Evolutionary conservation across 2,888 invertebrate species (phyloP).

Genomic region (Cylindroiulus punctatus): DNA sequence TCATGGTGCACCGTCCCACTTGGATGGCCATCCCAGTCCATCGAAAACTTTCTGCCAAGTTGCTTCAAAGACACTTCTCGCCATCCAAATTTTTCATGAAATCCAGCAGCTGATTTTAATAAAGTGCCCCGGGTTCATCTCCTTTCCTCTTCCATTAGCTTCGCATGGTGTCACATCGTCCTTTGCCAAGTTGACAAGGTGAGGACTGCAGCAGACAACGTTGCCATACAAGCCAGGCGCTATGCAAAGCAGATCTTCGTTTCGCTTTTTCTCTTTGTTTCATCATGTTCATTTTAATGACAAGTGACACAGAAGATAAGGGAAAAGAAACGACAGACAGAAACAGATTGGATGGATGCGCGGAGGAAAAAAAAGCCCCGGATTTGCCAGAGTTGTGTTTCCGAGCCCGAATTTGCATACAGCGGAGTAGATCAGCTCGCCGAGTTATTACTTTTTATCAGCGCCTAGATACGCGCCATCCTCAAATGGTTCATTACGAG

Average conservation of each 20-base stretch:
- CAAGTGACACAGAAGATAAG: constrained; percentile 32
- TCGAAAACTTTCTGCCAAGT: too few species aligned
- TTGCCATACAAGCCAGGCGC: not conserved
- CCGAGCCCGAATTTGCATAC: not conserved
- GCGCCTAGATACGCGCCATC: not conserved
- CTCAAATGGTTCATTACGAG: constrained; percentile 33
- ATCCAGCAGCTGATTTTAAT: constrained; percentile 39
- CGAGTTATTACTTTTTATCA: constrained; percentile 37
- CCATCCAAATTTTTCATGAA: constrained; percentile 7
- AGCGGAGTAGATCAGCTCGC: not conserved
- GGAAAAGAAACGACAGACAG: constrained; percentile 45
- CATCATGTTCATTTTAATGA: constrained; percentile 45
- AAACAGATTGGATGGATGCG: constrained; percentile 35
- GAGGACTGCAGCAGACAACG: not conserved
- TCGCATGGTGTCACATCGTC: not conserved
- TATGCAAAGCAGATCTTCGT: constrained; percentile 5
- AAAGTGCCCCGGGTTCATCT: constrained; percentile 3
- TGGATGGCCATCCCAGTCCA: not conserved
- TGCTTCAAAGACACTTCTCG: too few species aligned
- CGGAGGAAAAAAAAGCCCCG: not conserved
- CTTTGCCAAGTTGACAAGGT: not conserved
- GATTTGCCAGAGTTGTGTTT: not conserved
- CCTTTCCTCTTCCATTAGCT: not conserved
- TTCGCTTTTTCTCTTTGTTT: constrained; percentile 31
- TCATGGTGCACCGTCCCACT: not conserved